These are phyloP conservation scores for Dryas iulia DNA, from an alignment of 1,140 invertebrate species.

Conservation along the genomic window DNA sequence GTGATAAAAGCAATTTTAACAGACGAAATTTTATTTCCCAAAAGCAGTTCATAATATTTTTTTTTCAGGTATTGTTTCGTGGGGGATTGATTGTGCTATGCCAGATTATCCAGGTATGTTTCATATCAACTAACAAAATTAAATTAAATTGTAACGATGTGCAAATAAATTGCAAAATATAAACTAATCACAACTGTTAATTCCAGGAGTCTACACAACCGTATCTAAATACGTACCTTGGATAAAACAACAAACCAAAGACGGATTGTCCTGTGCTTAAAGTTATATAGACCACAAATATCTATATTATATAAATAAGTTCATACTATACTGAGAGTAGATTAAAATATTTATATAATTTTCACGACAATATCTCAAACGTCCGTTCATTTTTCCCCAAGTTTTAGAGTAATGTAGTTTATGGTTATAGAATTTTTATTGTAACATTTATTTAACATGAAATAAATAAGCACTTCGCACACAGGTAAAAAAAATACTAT, in stretches of 20 bases:
- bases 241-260: slow-evolving; percentile 74
- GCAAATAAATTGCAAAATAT: slow-evolving; percentile 6
- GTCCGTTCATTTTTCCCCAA: background rate
- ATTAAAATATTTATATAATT: slow-evolving; percentile 34
- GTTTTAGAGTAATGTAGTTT: background rate
- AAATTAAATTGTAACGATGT: background rate
- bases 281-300: no score
- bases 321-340: background rate
- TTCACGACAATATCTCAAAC: background rate
- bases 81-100: slow-evolving; percentile 83
- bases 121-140: background rate
- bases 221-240: slow-evolving; percentile 77
- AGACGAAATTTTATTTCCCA: no score
- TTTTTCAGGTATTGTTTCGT: slow-evolving; percentile 79
- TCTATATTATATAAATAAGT: background rate
- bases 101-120: slow-evolving; percentile 75
- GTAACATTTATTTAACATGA: background rate
- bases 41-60: no score
- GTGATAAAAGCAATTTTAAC: background rate
- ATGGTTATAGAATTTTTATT: background rate
- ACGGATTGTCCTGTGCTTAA: slow-evolving; percentile 47
- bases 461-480: background rate
- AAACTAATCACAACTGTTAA: no score
- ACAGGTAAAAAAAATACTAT: background rate
- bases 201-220: slow-evolving; percentile 80